A percentile compares a stretch with the other conserved stretches of the same genome.
phyloP scores from a whole-genome alignment of 2,797 vertebrate species.

The Varecia variegata region DNA sequence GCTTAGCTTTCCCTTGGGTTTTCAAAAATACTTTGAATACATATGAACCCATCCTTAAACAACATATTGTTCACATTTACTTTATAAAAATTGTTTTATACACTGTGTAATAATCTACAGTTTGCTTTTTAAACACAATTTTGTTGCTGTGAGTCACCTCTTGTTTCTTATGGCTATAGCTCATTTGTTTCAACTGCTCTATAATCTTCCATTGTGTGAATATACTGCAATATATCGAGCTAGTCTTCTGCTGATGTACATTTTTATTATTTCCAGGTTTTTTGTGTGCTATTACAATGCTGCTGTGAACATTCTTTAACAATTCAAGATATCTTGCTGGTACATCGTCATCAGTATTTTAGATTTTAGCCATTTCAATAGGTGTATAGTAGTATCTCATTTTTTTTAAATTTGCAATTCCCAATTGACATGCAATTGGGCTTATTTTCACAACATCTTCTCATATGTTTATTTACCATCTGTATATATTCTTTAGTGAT shows the following conservation, averaged over 20 bases:
- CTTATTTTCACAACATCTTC: background rate
- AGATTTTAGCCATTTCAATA: background rate
- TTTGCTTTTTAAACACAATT: background rate
- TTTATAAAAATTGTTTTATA: background rate
- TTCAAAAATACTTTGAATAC: background rate
- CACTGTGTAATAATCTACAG: background rate
- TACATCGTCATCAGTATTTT: background rate
- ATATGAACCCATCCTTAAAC: background rate
- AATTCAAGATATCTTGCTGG: background rate
- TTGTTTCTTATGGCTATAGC: background rate
- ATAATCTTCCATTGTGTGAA: background rate
- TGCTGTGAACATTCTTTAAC: background rate
- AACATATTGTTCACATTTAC: background rate
- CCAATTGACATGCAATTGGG: background rate
- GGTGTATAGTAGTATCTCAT: background rate
- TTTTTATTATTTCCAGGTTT: background rate
- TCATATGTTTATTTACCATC: background rate
- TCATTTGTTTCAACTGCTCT: background rate
- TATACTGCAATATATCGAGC: background rate
- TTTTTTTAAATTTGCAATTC: background rate
- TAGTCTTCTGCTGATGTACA: background rate
- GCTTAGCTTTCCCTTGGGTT: background rate
- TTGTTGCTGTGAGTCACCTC: background rate
- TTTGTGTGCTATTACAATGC: background rate
- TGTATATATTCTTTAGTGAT: background rate